Evolutionary conservation across 2,888 invertebrate genomes (phyloP), one percentile per base, ranked within the genome.

Genomic region (Orchesella flavescens): DNA sequence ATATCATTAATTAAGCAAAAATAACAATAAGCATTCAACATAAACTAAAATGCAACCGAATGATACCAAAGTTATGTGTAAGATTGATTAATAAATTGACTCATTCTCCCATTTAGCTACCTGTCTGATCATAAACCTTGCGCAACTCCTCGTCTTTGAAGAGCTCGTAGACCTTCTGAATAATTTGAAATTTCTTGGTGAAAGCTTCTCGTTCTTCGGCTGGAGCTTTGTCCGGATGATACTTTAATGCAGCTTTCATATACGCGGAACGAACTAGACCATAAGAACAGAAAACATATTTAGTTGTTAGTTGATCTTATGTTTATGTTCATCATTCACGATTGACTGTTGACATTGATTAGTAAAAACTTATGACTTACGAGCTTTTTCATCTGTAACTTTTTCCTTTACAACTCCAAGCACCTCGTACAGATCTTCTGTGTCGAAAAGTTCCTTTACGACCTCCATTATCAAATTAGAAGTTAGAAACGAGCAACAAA

Each of bases 121-220:
- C 88, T 43, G 87, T 87, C 15, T 88, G 86, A 66, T 87, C 84
- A 66, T 88, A 88, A 15, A 74, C 46, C 44, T 87, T 87, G 23
- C 87, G 77, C 19, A 84, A 65, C 23, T 88, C 88, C 2, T 84
- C 79, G 75, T 88, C 86, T 34, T 87, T 79, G 15, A 88, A 77
- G 0, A 88, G 24, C 12, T 88, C 87, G 55, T 86, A 85, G 5
- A 88, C 86, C 21, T 85, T 83, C 17, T 83, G 55, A 13, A 88
- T 74, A 13, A 87, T 4, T 59, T 88, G 88, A 63, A 88, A 88
- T 75, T 87, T 87, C 49, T 87, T 81, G 5, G 88, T 88, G n/a
- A 75, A 81, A 0, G 17, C 34, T 57, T 87, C 86, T 53, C 84
- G 74, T 7, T 88, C 82, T 10, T 81, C 83, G 10, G 79, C 83